A percentile compares a stretch with the other conserved stretches of the same genome.
These are phyloP conservation scores for Aporophyla lueneburgensis DNA, from an alignment of 2,888 invertebrate species.

Conservation along the genomic window DNA sequence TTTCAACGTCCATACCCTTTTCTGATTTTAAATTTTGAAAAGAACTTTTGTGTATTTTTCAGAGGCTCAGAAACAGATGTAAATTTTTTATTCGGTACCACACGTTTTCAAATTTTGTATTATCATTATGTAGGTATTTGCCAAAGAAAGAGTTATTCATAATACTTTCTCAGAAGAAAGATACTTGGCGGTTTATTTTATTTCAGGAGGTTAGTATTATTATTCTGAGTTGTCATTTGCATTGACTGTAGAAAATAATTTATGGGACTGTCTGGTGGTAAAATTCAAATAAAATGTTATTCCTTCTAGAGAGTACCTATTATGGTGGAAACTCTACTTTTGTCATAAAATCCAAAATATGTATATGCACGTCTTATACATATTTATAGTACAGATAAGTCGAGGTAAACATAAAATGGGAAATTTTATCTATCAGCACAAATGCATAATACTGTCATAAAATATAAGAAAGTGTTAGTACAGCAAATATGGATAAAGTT, in stretches of 20 bases:
- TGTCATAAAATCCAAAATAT: conserved; percentile 14
- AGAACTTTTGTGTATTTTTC: conserved; percentile 3
- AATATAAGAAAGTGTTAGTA: conserved; percentile 36
- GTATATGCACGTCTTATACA: conserved; percentile 6
- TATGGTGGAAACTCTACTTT: conserved; percentile 2
- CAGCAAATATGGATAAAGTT: conserved; percentile 16
- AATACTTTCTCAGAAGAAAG: background rate
- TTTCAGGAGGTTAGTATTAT: background rate
- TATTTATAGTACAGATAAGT: conserved; percentile 16
- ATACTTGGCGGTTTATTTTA: background rate
- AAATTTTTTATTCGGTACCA: too few species aligned
- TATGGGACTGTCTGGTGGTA: conserved; percentile 1
- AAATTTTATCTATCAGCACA: conserved; percentile 26
- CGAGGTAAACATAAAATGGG: conserved; percentile 16
- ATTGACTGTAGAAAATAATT: background rate
- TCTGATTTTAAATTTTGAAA: conserved; percentile 7
- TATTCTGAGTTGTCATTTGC: conserved; percentile 1
- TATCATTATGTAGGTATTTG: background rate
- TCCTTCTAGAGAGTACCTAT: background rate
- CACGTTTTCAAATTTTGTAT: background rate
- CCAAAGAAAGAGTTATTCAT: background rate
- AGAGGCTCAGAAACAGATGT: background rate
- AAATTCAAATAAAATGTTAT: conserved; percentile 3
- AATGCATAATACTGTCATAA: conserved; percentile 31
- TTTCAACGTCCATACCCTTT: conserved; percentile 33